Conservation (phyloP, 2,113 vertebrate species). For the Pteruthius melanotis region DNA sequence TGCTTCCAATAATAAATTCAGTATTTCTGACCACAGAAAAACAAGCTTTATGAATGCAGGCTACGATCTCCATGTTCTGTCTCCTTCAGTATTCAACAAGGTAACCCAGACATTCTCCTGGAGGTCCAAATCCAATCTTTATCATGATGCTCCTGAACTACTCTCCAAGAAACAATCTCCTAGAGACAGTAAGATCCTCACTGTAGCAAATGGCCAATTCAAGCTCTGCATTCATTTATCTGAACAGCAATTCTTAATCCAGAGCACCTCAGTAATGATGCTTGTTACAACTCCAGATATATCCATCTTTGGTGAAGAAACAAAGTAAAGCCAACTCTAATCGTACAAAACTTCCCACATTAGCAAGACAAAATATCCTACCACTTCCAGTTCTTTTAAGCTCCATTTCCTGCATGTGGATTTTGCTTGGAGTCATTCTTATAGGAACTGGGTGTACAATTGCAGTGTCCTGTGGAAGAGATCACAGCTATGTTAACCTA, state of each 20-base stretch:
- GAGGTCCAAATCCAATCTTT: neutral
- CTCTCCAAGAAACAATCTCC: neutral
- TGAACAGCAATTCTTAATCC: neutral
- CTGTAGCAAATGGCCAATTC: neutral
- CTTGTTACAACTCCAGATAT: neutral
- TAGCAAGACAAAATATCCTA: constrained; percentile 60
- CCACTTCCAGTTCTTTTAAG: constrained; percentile 95
- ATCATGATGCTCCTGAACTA: neutral
- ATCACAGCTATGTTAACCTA: neutral
- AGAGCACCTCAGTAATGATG: neutral
- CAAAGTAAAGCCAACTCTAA: neutral
- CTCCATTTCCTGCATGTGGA: constrained; percentile 99
- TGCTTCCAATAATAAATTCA: neutral
- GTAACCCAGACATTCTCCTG: neutral
- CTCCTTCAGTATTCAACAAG: neutral
- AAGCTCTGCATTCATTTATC: neutral
- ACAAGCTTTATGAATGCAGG: neutral
- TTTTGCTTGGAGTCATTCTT: constrained; percentile 99
- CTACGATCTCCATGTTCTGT: neutral
- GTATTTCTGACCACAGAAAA: neutral
- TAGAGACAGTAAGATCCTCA: neutral
- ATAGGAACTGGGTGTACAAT: constrained; percentile 98
- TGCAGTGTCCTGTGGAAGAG: constrained; percentile 87
- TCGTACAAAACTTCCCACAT: neutral
- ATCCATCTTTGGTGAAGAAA: neutral